Evolutionary conservation across 2,888 invertebrate genomes (phyloP).

Genomic region (Melinopterus prodromus): DNA sequence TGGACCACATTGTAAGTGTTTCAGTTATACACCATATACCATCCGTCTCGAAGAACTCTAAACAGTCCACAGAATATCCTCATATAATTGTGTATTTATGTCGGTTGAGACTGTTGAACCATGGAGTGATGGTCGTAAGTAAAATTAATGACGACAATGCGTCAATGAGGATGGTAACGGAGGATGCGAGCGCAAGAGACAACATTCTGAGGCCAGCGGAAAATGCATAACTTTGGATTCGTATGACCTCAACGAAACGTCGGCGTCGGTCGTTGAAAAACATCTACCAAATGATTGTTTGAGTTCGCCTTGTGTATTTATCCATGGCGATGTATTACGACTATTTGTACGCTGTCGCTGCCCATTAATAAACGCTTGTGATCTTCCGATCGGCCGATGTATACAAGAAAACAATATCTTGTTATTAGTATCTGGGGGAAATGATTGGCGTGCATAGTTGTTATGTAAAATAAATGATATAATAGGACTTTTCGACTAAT

Average conservation of each 20-base stretch:
- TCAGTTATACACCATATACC: background rate
- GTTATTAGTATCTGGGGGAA: background rate
- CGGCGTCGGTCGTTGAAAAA: background rate
- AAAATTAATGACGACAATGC: background rate
- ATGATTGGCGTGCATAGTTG: background rate
- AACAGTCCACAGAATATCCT: background rate
- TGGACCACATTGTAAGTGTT: background rate
- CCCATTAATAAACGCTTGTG: background rate
- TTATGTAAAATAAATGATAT: no score
- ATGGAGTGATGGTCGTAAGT: background rate
- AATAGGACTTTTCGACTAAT: no score
- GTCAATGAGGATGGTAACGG: background rate
- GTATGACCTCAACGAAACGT: background rate
- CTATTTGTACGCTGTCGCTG: background rate
- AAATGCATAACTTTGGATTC: background rate
- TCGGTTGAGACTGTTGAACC: background rate
- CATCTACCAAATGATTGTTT: background rate
- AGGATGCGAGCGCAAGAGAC: background rate
- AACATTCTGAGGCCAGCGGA: background rate
- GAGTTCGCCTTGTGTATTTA: constrained; percentile 4
- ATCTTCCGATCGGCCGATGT: background rate
- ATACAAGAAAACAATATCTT: background rate
- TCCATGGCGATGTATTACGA: constrained; percentile 4
- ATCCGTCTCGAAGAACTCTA: background rate
- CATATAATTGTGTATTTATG: background rate